phyloP scores from a whole-genome alignment of 2,797 vertebrate species.

The Poecilia gillii region DNA sequence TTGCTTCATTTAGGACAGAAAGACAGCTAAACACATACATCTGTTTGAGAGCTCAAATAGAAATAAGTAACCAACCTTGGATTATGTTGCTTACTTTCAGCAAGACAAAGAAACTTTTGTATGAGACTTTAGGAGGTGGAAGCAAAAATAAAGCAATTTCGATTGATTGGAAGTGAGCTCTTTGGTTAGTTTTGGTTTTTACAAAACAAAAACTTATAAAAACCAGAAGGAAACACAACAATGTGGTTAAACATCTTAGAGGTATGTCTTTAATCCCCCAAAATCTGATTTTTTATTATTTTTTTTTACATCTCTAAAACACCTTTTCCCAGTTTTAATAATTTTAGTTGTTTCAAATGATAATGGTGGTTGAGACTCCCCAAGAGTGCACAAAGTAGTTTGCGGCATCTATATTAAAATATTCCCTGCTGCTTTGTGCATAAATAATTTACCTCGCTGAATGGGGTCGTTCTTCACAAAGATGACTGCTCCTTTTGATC shows the following conservation, averaged over 20 bases:
- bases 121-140: not conserved
- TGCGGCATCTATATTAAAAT: constrained; percentile 41
- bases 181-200: not conserved
- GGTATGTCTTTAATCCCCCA: not conserved
- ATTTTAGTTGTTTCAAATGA: constrained; percentile 13
- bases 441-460: constrained; percentile 47
- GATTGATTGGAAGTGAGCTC: not conserved
- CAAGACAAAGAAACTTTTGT: not conserved
- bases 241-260: not conserved
- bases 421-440: constrained; percentile 38
- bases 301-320: not conserved
- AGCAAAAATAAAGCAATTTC: not conserved
- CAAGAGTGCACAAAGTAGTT: constrained; percentile 29
- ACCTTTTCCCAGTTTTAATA: not conserved
- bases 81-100: not conserved
- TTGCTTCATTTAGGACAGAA: not conserved
- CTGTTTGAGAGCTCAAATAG: not conserved
- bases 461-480: constrained; percentile 37
- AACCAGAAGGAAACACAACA: not conserved
- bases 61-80: not conserved
- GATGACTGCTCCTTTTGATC: constrained; percentile 27
- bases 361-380: constrained; percentile 16
- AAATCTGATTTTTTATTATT: not conserved
- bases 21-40: not conserved
- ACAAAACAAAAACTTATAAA: not conserved